Evolutionary conservation across 2,888 invertebrate genomes (phyloP).

Genomic region (Mesochorus sp.): DNA sequence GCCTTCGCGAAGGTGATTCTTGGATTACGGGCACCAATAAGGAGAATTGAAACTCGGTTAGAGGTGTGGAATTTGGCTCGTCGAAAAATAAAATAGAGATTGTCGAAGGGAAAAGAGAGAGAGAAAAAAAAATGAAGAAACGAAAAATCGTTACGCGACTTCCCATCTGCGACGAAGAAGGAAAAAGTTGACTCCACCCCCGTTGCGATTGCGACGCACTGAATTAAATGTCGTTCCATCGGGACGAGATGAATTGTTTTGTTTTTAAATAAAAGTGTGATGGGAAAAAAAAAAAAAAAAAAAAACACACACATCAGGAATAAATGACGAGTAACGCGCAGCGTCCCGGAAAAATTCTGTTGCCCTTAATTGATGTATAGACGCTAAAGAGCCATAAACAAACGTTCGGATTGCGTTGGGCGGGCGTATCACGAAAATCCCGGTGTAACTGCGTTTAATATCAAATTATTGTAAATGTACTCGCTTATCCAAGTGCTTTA

Average conservation of each 20-base stretch:
- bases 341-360: background rate
- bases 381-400: background rate
- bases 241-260: background rate
- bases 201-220: background rate
- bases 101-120: background rate
- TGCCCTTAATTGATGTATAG: no score
- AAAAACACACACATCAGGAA: background rate
- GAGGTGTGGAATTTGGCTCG: constrained; percentile 46
- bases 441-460: constrained; percentile 65
- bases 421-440: constrained; percentile 24
- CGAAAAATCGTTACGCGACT: constrained; percentile 19
- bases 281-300: no score
- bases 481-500: constrained; percentile 46
- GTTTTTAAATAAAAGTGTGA: no score
- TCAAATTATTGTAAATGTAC: constrained; percentile 69
- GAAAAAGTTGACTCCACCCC: constrained; percentile 10
- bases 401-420: background rate
- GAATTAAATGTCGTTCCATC: constrained; percentile 14
- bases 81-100: no score
- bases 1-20: constrained; percentile 17
- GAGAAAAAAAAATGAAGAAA: constrained; percentile 11
- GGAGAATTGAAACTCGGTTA: constrained; percentile 61
- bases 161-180: constrained; percentile 16
- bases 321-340: background rate
- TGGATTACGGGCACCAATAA: constrained; percentile 27